A percentile compares a stretch with the other conserved stretches of the same genome.
These are phyloP conservation scores for Urocynchramus pylzowi DNA, from an alignment of 2,113 vertebrate genomes.

Conservation along the genomic window DNA sequence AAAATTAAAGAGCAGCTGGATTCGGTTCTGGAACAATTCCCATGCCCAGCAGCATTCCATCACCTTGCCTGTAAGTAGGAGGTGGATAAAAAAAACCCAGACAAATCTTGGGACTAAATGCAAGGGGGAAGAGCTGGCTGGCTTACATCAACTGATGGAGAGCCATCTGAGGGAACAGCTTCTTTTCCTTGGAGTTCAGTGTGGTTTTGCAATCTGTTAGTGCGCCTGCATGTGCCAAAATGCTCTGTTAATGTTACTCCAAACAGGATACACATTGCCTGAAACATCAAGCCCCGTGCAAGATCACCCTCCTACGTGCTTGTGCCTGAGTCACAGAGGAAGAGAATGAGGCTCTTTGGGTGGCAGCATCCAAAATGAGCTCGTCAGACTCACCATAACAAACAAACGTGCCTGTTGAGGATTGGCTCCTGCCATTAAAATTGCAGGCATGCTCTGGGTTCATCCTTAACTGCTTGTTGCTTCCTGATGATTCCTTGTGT, in stretches of 20 bases:
- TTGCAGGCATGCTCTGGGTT: background rate
- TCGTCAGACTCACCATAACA: background rate
- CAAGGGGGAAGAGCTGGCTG: background rate
- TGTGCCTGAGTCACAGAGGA: background rate
- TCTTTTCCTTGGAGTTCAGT: background rate
- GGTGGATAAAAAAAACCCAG: background rate
- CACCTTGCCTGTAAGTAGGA: background rate
- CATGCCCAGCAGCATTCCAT: background rate
- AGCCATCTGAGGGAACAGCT: constrained; percentile 29
- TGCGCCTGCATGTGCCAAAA: background rate
- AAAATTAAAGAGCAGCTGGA: background rate
- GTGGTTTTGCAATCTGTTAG: background rate
- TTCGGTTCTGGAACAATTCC: background rate
- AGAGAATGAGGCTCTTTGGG: background rate
- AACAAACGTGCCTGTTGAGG: background rate
- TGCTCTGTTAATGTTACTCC: background rate
- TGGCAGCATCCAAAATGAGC: background rate
- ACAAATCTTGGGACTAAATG: background rate
- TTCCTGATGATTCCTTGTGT: constrained; percentile 20
- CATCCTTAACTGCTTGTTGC: constrained; percentile 14
- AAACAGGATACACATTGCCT: constrained; percentile 3
- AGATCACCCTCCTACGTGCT: background rate
- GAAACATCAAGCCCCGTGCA: background rate
- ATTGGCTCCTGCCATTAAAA: constrained; percentile 21
- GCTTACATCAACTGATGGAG: background rate